Evolutionary conservation across 2,113 vertebrate species (phyloP).

Genomic region (Oncorhynchus keta): DNA sequence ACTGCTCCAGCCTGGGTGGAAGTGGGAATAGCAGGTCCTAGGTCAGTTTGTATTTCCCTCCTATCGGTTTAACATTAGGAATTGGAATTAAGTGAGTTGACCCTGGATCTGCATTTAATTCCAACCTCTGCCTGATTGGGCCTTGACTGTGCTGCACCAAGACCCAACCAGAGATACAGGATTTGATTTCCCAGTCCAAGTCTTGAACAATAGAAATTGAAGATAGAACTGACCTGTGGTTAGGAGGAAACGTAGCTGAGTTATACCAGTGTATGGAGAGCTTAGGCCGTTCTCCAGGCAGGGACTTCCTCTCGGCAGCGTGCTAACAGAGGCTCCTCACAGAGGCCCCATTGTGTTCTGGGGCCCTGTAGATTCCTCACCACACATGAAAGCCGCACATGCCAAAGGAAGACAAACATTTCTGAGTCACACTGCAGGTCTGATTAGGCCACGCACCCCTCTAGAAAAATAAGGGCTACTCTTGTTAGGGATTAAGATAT

Average conservation of each 20-base stretch:
- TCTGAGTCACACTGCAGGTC: slow-evolving; percentile 29
- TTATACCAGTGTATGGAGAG: slow-evolving; percentile 21
- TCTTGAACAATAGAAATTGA: not conserved
- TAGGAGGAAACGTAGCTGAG: not conserved
- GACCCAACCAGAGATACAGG: not conserved
- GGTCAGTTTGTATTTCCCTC: not conserved
- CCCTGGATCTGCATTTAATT: not conserved
- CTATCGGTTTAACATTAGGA: not conserved
- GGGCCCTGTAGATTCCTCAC: slow-evolving; percentile 53
- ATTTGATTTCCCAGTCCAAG: not conserved
- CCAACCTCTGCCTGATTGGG: not conserved
- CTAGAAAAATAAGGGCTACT: slow-evolving; percentile 57
- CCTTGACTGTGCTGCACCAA: not conserved
- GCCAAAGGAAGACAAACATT: slow-evolving; percentile 68
- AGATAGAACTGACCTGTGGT: slow-evolving; percentile 6
- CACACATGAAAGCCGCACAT: slow-evolving; percentile 64
- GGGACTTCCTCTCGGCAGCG: slow-evolving; percentile 68
- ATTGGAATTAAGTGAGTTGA: not conserved
- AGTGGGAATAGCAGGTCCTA: not conserved
- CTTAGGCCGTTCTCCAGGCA: slow-evolving; percentile 57
- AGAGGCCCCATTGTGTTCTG: slow-evolving; percentile 75
- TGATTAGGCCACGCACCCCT: slow-evolving; percentile 56
- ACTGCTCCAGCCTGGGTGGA: not conserved
- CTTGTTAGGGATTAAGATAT: slow-evolving; percentile 51
- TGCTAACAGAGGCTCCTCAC: slow-evolving; percentile 68